Evolutionary conservation across 30 jellyfish, hydroid and myxozoan genomes (phyloP).

Genomic region (Clytia hemisphaerica): DNA sequence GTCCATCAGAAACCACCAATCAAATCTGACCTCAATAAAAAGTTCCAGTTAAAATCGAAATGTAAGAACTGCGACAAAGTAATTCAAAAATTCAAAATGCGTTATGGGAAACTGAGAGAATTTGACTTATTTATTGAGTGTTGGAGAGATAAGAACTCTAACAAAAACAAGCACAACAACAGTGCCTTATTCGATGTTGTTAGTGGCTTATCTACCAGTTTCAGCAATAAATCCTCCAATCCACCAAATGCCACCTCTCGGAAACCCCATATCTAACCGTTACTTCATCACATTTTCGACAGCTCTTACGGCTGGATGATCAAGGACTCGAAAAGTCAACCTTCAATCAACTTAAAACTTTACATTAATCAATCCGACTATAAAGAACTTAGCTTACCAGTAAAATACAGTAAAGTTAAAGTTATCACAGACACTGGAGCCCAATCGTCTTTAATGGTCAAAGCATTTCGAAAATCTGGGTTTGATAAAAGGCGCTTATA

Average conservation of each 20-base stretch:
- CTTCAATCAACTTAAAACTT: conserved; percentile 1
- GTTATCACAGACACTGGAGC: conserved; percentile 29
- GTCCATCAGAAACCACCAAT: no score
- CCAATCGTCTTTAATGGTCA: conserved; percentile 7
- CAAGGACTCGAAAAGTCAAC: conserved; percentile 1
- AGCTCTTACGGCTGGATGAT: conserved; percentile 15
- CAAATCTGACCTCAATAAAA: no score
- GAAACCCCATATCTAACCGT: no score
- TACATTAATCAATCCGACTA: neutral
- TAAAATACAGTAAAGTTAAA: neutral
- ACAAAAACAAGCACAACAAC: no score
- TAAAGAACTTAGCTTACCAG: neutral
- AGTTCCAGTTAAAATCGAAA: no score
- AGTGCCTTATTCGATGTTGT: no score
- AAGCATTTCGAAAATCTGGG: neutral
- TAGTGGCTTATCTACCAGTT: no score
- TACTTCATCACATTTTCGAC: conserved; percentile 5
- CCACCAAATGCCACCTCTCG: no score
- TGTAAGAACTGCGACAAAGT: neutral
- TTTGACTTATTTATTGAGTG: no score
- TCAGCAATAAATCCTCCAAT: no score
- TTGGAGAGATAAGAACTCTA: no score
- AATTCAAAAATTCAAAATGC: neutral
- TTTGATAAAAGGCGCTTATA: no score
- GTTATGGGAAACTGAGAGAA: neutral